Evolutionary conservation across 2,113 vertebrate genomes (phyloP), one percentile per base, ranked within the genome.

Genomic region (Paraplagusia blochii): DNA sequence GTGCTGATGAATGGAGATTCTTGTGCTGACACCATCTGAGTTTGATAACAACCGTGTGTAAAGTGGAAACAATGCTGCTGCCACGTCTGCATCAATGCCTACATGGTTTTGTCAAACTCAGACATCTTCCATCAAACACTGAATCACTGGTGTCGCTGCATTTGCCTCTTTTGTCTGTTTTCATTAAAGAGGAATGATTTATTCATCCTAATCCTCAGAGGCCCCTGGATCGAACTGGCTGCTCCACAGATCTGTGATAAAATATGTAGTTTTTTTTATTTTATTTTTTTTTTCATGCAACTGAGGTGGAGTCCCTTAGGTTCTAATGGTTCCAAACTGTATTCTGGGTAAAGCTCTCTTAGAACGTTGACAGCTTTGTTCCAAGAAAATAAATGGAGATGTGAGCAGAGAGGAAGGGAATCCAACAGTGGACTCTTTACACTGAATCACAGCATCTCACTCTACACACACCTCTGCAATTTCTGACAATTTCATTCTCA

Each of bases 1-100:
- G 38, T 64, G 49, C 58, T 77, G 76, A 83, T 72, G 61, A 64
- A 71, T 79, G 48, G 51, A 76, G 76, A 82, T 49, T 66, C 58
- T 76, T 1, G 1, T 50, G 50, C 18, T 64, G 67, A 80, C 69
- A 77, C 58, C 54, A 55, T 57, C 64, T 43, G 19, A 6, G 16
- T 44, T 68, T 78, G 72, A 80, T 78, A 35, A 40, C 33, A 46
- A 44, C 53, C 39, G 15, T 17, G 48, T 14, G 29, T 35, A 66
- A 72, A 75, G 75, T 68, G 65, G 79, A 82, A 46, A 48, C 53
- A 44, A 11, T 60, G 60, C 55, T 68, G 33, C 69, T 61, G 71
- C 40, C 44, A 36, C 34, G 72, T 76, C 70, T 79, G 54, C 66
- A 74, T 86, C 69, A 68, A 63, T 84, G 57, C 66, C 74, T 53